Evolutionary conservation across 2,797 vertebrate genomes (phyloP).

Genomic region (Darevskia nairensis): DNA sequence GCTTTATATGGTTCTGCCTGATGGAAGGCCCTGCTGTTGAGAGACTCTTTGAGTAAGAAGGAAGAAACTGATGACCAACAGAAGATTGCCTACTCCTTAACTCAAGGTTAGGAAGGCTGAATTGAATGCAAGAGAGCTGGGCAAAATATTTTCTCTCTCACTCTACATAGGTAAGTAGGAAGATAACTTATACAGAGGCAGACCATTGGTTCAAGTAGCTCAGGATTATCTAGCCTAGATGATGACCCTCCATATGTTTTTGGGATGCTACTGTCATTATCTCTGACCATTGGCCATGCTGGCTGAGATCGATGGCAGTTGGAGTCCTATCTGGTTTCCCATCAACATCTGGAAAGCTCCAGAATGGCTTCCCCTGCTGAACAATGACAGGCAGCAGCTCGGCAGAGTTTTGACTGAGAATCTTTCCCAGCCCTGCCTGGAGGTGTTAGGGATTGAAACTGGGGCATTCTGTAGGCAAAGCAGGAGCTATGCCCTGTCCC

Average conservation of each 20-base stretch:
- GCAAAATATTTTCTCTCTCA: not conserved
- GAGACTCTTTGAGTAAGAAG: not conserved
- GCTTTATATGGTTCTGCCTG: not conserved
- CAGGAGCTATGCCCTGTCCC: not conserved
- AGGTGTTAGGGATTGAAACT: not conserved
- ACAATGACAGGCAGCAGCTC: not conserved
- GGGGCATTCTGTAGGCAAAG: not conserved
- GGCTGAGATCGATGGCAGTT: no score
- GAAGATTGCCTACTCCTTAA: not conserved
- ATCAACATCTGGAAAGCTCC: no score
- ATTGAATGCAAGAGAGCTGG: not conserved
- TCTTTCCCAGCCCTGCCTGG: not conserved
- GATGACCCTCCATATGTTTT: no score
- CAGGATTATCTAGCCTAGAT: no score
- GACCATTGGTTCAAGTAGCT: not conserved
- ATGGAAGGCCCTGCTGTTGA: not conserved
- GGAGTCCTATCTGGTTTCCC: not conserved
- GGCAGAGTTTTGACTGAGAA: not conserved
- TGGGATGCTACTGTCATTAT: not conserved
- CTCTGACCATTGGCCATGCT: not conserved
- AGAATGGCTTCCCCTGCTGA: not conserved
- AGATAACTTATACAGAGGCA: not conserved
- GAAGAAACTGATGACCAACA: not conserved
- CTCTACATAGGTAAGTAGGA: not conserved
- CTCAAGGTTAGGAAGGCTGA: not conserved